Evolutionary conservation across 2,113 vertebrate species (phyloP).

Genomic region (Colinus virginianus): DNA sequence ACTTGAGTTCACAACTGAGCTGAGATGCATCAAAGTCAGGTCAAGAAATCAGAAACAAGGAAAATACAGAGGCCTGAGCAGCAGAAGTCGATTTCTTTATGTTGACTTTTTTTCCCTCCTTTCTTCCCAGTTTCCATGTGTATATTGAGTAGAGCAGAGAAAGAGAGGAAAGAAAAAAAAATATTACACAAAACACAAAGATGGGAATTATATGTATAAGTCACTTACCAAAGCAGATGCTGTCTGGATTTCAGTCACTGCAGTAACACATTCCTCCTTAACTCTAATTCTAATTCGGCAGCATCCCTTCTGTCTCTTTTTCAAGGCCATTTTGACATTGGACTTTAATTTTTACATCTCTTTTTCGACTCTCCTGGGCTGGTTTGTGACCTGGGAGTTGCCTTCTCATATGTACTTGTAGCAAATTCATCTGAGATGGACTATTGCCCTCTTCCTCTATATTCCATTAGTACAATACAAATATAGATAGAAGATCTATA

Average conservation of each 20-base stretch:
- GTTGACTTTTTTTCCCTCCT: background rate
- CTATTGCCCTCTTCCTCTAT: background rate
- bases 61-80: background rate
- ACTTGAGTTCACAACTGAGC: background rate
- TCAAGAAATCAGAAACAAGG: slow-evolving; percentile 57
- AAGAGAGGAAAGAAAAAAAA: background rate
- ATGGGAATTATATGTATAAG: background rate
- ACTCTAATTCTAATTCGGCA: background rate
- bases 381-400: background rate
- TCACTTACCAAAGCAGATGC: background rate
- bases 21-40: slow-evolving; percentile 58
- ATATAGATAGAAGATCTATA: background rate
- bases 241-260: no score
- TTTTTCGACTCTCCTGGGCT: background rate
- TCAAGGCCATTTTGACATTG: background rate
- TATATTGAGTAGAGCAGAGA: background rate
- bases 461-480: background rate
- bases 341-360: background rate
- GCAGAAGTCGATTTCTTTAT: slow-evolving; percentile 17
- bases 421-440: background rate
- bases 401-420: background rate
- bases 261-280: no score
- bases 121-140: background rate
- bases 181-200: background rate
- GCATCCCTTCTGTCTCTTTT: background rate